These are phyloP conservation scores for Drosophila lutescens DNA, from an alignment of 2,888 invertebrate genomes.

Conservation along the genomic window DNA sequence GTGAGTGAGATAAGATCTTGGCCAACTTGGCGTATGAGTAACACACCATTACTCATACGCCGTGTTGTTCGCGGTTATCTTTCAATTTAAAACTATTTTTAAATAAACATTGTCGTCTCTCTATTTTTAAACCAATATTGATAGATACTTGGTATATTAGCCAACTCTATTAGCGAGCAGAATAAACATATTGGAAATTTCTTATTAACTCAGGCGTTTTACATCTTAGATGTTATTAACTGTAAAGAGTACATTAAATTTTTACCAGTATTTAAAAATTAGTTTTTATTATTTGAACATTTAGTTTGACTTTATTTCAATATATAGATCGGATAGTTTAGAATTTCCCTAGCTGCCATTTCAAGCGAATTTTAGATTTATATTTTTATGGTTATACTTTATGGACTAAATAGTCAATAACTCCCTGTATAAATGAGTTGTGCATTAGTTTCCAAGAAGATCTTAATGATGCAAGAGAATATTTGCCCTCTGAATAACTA, in stretches of 20 bases:
- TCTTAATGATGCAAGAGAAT: not conserved
- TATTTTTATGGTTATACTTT: not conserved
- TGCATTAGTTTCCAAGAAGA: not conserved
- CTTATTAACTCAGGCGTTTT: not conserved
- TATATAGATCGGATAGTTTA: no score
- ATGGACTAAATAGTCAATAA: not conserved
- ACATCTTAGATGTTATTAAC: not conserved
- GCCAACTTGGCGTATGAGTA: conserved; percentile 18
- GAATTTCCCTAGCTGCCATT: no score
- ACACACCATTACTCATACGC: conserved; percentile 43
- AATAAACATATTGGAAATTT: not conserved
- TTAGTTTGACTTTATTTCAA: no score
- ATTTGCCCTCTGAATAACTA: not conserved
- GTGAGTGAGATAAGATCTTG: conserved; percentile 66
- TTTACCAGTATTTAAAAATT: not conserved
- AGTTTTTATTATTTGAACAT: not conserved
- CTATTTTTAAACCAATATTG: conserved; percentile 2
- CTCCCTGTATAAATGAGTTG: not conserved
- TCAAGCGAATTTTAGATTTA: not conserved
- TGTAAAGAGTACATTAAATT: no score
- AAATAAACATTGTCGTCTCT: not conserved
- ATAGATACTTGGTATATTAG: not conserved
- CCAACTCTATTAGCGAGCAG: conserved; percentile 1
- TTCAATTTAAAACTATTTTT: not conserved
- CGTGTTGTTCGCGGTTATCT: conserved; percentile 11